Evolutionary conservation across 2,113 vertebrate species (phyloP).

Genomic region (Pteruthius melanotis): DNA sequence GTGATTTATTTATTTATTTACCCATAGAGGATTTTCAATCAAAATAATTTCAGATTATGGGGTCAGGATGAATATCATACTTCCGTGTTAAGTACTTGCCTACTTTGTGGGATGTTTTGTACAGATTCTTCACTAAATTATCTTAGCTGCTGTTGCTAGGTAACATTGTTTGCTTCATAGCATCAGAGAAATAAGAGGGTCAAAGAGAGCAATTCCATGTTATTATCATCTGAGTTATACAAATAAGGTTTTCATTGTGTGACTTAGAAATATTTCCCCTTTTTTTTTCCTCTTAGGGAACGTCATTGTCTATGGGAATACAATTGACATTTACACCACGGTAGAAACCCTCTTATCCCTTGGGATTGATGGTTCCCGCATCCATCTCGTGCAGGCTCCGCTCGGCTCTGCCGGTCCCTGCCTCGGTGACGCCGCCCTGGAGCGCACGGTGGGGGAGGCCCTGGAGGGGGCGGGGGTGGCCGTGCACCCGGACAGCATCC

Average conservation of each 20-base stretch:
- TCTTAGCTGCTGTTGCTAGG: constrained; percentile 79
- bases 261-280: constrained; percentile 16
- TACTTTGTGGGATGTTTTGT: constrained; percentile 80
- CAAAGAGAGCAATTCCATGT: constrained; percentile 67
- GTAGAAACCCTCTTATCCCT: constrained; percentile 78
- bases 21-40: constrained; percentile 47
- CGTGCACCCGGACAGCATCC: constrained; percentile 65
- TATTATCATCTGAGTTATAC: constrained; percentile 68
- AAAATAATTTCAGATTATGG: constrained; percentile 65
- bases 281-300: constrained; percentile 71
- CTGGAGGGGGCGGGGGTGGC: constrained; percentile 63
- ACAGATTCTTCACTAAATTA: constrained; percentile 76
- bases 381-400: constrained; percentile 81
- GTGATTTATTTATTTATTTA: neutral
- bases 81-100: constrained; percentile 70
- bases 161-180: constrained; percentile 74
- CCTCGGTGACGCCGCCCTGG: constrained; percentile 68
- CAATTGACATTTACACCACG: constrained; percentile 81
- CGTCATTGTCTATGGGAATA: constrained; percentile 86
- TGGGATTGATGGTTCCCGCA: constrained; percentile 74
- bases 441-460: constrained; percentile 48
- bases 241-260: constrained; percentile 67
- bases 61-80: constrained; percentile 65
- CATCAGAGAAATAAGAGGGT: constrained; percentile 72
- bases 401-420: constrained; percentile 7